Conservation (phyloP, 2,113 vertebrate species). For the Climacteris rufus region DNA sequence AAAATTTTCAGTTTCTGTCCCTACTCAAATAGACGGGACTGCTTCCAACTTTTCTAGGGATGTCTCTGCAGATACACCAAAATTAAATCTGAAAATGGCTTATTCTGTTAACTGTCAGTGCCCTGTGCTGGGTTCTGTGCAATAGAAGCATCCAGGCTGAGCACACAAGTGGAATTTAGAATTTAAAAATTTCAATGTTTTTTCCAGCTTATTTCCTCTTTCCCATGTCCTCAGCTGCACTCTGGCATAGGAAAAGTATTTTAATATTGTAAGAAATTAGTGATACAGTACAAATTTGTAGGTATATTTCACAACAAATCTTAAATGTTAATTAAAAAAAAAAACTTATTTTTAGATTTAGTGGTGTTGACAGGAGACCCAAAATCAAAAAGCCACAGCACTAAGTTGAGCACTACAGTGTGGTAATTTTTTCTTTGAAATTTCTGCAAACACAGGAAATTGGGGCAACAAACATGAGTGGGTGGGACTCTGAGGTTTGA, state of each 20-base stretch:
- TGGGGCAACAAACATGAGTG: constrained; percentile 69
- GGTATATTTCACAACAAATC: not conserved
- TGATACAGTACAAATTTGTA: not conserved
- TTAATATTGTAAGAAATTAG: not conserved
- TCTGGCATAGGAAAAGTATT: not conserved
- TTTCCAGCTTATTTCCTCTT: not conserved
- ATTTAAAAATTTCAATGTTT: not conserved
- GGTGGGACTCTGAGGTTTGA: constrained; percentile 77
- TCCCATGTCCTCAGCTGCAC: not conserved
- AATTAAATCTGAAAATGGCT: not conserved
- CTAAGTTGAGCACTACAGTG: constrained; percentile 59
- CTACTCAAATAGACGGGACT: not conserved
- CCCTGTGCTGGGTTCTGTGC: not conserved
- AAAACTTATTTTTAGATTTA: not conserved
- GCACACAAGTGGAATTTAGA: not conserved
- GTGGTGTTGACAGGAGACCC: not conserved
- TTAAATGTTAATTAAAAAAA: not conserved
- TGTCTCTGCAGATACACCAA: not conserved
- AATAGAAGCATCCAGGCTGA: not conserved
- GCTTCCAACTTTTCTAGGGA: not conserved
- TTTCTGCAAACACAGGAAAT: constrained; percentile 78
- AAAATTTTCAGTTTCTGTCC: not conserved
- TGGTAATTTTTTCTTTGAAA: constrained; percentile 81
- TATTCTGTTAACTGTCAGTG: not conserved
- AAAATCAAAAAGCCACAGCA: constrained; percentile 58